A percentile compares a stretch with the other conserved stretches of the same genome.
Evolutionary conservation across 2,888 invertebrate species (phyloP).

Genomic region (Furcula furcula): DNA sequence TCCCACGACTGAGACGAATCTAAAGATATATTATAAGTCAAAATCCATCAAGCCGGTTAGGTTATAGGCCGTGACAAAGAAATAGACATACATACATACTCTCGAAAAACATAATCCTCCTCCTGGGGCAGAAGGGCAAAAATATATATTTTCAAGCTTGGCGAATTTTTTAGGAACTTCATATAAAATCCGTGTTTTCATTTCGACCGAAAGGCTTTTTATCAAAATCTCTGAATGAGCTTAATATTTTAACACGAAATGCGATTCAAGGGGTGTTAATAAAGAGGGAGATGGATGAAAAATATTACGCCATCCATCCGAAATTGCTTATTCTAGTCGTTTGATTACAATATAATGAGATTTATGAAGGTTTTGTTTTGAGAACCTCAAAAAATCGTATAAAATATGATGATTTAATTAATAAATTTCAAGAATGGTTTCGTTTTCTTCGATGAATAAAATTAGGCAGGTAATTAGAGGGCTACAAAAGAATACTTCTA

Average conservation of each 20-base stretch:
- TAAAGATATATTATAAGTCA: no score
- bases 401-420: not conserved
- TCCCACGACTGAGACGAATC: no score
- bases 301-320: conserved; percentile 10
- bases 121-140: no score
- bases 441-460: no score
- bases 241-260: conserved; percentile 33
- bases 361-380: not conserved
- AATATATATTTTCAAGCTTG: conserved; percentile 11
- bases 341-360: not conserved
- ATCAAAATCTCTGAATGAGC: conserved; percentile 20
- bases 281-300: conserved; percentile 16
- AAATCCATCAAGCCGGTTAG: no score
- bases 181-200: conserved; percentile 19
- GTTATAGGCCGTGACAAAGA: no score
- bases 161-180: conserved; percentile 18
- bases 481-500: no score
- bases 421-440: no score
- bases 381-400: not conserved
- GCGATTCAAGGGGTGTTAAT: conserved; percentile 30
- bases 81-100: no score
- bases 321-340: conserved; percentile 10
- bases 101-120: no score
- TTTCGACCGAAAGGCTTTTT: conserved; percentile 20
- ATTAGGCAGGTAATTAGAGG: no score